Conservation (phyloP, 1,140 invertebrate species). For the Zaprionus davidi region DNA sequence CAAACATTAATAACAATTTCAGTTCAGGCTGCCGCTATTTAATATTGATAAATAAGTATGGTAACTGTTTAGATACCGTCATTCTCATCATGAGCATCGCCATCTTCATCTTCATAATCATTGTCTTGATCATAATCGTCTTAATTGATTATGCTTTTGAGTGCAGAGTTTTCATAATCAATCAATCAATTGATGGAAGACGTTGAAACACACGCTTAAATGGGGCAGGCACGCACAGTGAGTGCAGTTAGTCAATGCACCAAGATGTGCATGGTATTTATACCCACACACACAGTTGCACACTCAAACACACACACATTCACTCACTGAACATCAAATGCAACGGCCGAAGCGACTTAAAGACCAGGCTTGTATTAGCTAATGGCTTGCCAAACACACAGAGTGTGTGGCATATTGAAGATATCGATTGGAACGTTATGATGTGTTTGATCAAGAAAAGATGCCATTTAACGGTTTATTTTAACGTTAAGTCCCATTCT, state of each 20-base stretch:
- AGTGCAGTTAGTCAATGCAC: slow-evolving; percentile 28
- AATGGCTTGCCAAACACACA: background rate
- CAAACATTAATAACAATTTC: slow-evolving; percentile 51
- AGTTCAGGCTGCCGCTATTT: slow-evolving; percentile 48
- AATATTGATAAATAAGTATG: slow-evolving; percentile 66
- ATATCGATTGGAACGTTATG: no score
- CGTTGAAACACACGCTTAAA: slow-evolving; percentile 29
- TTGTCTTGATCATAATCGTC: slow-evolving; percentile 33
- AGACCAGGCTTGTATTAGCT: background rate
- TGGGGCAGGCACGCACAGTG: slow-evolving; percentile 4
- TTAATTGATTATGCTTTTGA: slow-evolving; percentile 49
- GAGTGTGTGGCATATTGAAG: no score
- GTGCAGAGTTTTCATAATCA: slow-evolving; percentile 63
- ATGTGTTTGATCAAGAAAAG: no score
- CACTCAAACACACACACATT: no score
- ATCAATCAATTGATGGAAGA: slow-evolving; percentile 54
- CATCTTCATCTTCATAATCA: slow-evolving; percentile 6
- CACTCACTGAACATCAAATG: slow-evolving; percentile 24
- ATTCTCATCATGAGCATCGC: slow-evolving; percentile 36
- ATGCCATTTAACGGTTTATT: no score
- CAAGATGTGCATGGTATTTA: background rate
- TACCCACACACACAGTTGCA: background rate
- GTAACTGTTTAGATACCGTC: slow-evolving; percentile 48
- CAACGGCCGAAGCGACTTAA: background rate
- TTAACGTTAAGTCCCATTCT: no score